Percentiles rank a stretch among this genome's conserved stretches.
These are phyloP conservation scores for Parasteatoda lunata DNA, from an alignment of 2,888 invertebrate species.

Conservation along the genomic window DNA sequence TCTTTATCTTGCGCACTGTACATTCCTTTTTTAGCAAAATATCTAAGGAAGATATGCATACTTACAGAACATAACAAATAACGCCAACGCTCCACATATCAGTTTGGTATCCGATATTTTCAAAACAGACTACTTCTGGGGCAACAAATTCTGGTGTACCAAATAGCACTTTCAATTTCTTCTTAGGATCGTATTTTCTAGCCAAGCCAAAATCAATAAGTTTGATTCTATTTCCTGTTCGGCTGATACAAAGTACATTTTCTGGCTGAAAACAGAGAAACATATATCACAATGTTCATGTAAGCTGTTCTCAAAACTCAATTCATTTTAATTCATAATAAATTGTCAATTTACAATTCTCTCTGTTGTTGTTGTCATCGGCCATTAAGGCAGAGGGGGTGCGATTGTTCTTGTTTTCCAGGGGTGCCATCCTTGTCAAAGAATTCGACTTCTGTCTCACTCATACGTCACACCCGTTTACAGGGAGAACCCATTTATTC, in stretches of 20 bases:
- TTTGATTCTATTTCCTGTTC: conserved; percentile 96
- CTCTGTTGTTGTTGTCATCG: too few species aligned
- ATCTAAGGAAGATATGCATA: conserved; percentile 71
- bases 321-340: too few species aligned
- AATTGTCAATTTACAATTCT: too few species aligned
- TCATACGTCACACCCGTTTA: too few species aligned
- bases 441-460: too few species aligned
- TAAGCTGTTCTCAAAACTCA: not conserved
- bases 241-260: conserved; percentile 96
- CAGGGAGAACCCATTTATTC: too few species aligned
- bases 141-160: conserved; percentile 99
- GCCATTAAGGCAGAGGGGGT: too few species aligned
- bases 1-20: too few species aligned
- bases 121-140: conserved; percentile 99
- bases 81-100: conserved; percentile 94
- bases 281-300: not conserved
- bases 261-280: conserved; percentile 84
- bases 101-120: conserved; percentile 94
- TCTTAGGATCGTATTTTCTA: conserved; percentile 90
- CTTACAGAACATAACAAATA: conserved; percentile 98
- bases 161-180: conserved; percentile 90
- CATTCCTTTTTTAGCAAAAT: not conserved
- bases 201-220: conserved; percentile 99
- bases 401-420: too few species aligned
- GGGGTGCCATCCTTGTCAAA: too few species aligned